A percentile compares a stretch with the other conserved stretches of the same genome.
Conservation (phyloP, 2,888 invertebrate species). For the Nasonovia ribisnigri region DNA sequence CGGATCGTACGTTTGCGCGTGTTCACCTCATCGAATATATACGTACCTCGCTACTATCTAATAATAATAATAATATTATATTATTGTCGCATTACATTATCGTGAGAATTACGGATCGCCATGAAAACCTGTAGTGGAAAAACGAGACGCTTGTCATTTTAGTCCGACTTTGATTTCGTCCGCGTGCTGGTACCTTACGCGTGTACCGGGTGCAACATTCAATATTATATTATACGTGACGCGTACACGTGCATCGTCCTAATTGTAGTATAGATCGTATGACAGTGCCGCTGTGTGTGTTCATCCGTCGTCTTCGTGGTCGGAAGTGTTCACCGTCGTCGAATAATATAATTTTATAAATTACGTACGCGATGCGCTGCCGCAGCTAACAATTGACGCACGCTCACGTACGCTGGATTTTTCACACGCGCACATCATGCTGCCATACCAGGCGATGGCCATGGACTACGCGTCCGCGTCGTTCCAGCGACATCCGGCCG, state of each 20-base stretch:
- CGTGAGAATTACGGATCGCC: neutral
- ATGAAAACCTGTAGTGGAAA: neutral
- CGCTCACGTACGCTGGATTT: conserved; percentile 59
- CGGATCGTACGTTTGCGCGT: neutral
- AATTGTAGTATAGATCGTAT: neutral
- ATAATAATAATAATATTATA: too few species aligned
- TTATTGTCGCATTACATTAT: neutral
- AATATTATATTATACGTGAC: neutral
- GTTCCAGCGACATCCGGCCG: conserved; percentile 72
- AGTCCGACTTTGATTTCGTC: neutral
- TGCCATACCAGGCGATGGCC: conserved; percentile 86
- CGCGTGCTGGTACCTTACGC: neutral
- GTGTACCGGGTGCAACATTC: neutral
- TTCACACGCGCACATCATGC: conserved; percentile 73
- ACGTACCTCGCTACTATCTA: neutral
- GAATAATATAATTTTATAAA: neutral
- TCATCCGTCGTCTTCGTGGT: neutral
- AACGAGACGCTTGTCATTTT: neutral
- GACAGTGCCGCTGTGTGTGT: neutral
- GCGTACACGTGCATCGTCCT: neutral
- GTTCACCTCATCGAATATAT: neutral
- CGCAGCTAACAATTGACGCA: neutral
- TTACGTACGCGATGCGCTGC: conserved; percentile 20
- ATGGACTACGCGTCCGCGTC: conserved; percentile 77
- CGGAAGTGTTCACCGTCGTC: neutral